These are phyloP conservation scores for Tragulus kanchil DNA, from an alignment of 2,113 vertebrate genomes.

Conservation along the genomic window DNA sequence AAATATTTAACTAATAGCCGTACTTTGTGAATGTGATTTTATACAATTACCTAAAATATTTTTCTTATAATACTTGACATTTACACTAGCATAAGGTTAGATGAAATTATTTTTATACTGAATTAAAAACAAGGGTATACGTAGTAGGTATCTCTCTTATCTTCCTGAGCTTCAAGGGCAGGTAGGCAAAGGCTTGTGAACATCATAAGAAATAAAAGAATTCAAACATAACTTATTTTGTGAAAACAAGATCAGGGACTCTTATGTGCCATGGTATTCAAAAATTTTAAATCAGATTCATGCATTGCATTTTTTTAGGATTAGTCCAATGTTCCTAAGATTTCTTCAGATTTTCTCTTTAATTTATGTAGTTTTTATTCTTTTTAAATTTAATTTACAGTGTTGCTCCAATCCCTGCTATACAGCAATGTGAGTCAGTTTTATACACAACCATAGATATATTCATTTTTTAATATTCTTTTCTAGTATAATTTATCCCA, in stretches of 20 bases:
- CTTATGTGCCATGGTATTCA: background rate
- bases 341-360: constrained; percentile 34
- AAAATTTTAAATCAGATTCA: background rate
- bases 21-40: background rate
- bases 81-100: background rate
- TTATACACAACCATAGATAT: background rate
- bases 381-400: background rate
- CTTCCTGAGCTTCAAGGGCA: background rate
- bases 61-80: background rate
- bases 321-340: background rate
- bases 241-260: background rate
- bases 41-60: background rate
- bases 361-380: background rate
- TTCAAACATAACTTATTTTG: no score
- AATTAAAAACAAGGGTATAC: background rate
- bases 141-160: background rate
- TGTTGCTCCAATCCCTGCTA: no score
- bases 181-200: background rate
- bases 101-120: background rate
- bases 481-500: background rate
- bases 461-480: background rate
- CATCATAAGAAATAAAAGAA: background rate
- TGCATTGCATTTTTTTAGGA: background rate
- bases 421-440: background rate
- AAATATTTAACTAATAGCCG: background rate